phyloP scores from a whole-genome alignment of 2,113 vertebrate species.

The Epinephelus lanceolatus region DNA sequence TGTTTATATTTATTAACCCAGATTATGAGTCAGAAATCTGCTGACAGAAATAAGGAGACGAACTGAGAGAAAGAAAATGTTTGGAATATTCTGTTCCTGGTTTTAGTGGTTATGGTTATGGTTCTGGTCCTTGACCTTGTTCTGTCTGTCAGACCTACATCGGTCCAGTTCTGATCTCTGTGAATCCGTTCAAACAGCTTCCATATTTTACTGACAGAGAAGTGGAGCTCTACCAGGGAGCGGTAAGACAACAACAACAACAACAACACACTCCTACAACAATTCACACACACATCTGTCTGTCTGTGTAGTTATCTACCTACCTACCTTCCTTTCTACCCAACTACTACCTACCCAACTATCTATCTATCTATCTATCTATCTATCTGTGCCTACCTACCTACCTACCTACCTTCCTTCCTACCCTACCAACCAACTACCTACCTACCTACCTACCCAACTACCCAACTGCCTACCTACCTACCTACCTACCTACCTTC shows the following conservation, averaged over 20 bases:
- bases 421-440: too few relatives aligned
- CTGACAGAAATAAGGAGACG: too few relatives aligned
- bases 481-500: too few relatives aligned
- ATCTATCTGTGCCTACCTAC: too few relatives aligned
- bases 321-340: too few relatives aligned
- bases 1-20: not conserved
- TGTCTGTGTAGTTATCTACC: too few relatives aligned
- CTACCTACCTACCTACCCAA: too few relatives aligned
- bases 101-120: not conserved
- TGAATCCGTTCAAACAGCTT: slow-evolving; percentile 90
- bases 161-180: slow-evolving; percentile 88
- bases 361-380: too few relatives aligned
- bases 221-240: slow-evolving; percentile 89
- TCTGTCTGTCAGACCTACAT: slow-evolving; percentile 85
- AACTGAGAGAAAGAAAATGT: not conserved
- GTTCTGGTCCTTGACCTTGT: slow-evolving; percentile 64
- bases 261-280: not conserved
- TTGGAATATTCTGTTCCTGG: too few relatives aligned
- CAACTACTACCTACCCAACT: too few relatives aligned
- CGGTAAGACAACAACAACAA: slow-evolving; percentile 78
- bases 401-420: too few relatives aligned
- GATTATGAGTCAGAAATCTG: not conserved
- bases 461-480: too few relatives aligned
- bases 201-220: slow-evolving; percentile 88
- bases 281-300: not conserved